Percentiles rank a stretch among this genome's conserved stretches.
phyloP scores from a whole-genome alignment of 2,113 vertebrate genomes.

The Condylura cristata region DNA sequence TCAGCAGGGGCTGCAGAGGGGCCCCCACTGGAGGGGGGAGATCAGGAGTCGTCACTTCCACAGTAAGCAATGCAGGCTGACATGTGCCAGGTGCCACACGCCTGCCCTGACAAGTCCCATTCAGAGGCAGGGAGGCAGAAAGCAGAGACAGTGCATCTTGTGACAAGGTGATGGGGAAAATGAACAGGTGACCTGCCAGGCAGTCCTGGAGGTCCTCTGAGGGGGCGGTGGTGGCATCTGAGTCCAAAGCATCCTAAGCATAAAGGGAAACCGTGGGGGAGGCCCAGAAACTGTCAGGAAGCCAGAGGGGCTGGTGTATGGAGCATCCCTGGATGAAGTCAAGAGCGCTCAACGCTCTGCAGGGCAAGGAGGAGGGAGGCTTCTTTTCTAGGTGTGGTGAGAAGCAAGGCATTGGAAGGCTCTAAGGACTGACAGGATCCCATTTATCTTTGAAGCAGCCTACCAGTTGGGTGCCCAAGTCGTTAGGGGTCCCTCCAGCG shows the following conservation, averaged over 20 bases:
- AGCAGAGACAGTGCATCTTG: background rate
- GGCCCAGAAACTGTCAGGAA: background rate
- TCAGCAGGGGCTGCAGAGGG: background rate
- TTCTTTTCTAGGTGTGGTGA: background rate
- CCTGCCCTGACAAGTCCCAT: background rate
- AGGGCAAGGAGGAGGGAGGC: background rate
- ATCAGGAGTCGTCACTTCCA: background rate
- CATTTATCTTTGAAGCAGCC: background rate
- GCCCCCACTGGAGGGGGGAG: background rate
- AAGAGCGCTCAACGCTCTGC: background rate
- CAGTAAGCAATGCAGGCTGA: fast-evolving
- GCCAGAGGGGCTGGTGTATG: background rate
- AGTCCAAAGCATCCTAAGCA: background rate
- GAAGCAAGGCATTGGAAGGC: background rate
- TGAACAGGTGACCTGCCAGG: background rate
- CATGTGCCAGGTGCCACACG: fast-evolving
- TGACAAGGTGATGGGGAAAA: background rate
- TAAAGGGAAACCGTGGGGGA: background rate
- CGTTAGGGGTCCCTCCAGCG: background rate
- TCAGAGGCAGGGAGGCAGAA: background rate
- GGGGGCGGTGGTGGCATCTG: no score
- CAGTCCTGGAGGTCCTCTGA: background rate
- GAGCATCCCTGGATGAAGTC: background rate
- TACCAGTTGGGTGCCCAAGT: background rate
- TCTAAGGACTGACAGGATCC: background rate